Evolutionary conservation across 2,888 invertebrate genomes (phyloP).

Genomic region (Lumbricus terrestris): DNA sequence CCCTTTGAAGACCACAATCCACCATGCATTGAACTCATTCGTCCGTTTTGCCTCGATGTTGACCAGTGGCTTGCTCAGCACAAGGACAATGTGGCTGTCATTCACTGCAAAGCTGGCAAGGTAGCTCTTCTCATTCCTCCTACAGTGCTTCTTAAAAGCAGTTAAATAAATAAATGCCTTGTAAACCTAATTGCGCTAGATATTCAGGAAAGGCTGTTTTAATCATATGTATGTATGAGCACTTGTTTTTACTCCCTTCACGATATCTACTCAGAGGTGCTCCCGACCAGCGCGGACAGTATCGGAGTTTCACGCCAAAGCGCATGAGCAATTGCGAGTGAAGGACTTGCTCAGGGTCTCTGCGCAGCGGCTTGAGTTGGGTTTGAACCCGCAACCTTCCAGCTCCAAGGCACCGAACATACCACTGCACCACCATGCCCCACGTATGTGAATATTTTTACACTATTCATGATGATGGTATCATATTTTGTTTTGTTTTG

Average conservation of each 20-base stretch:
- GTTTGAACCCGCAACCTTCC: too few species aligned
- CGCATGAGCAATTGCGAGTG: too few species aligned
- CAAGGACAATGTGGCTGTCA: conserved; percentile 82
- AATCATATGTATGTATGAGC: not conserved
- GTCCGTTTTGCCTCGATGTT: conserved; percentile 90
- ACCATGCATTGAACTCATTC: conserved; percentile 85
- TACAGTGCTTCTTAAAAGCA: not conserved
- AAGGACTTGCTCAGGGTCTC: too few species aligned
- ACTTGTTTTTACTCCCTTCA: too few species aligned
- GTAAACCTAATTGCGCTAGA: not conserved
- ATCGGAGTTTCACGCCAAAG: too few species aligned
- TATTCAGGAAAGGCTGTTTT: not conserved
- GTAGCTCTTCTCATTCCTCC: conserved; percentile 61
- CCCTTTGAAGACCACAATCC: conserved; percentile 98
- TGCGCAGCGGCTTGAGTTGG: too few species aligned
- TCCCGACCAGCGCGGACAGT: too few species aligned
- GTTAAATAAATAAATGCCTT: not conserved
- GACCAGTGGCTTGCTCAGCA: conserved; percentile 78
- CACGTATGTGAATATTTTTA: not conserved
- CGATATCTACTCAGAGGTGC: too few species aligned
- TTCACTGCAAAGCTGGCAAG: conserved; percentile 99
- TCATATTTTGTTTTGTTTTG: not conserved
- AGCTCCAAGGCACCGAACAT: too few species aligned
- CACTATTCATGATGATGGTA: not conserved
- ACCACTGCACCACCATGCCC: too few species aligned